A percentile compares a stretch with the other conserved stretches of the same genome.
These are phyloP conservation scores for Perca flavescens DNA, from an alignment of 2,113 vertebrate species.

Conservation along the genomic window DNA sequence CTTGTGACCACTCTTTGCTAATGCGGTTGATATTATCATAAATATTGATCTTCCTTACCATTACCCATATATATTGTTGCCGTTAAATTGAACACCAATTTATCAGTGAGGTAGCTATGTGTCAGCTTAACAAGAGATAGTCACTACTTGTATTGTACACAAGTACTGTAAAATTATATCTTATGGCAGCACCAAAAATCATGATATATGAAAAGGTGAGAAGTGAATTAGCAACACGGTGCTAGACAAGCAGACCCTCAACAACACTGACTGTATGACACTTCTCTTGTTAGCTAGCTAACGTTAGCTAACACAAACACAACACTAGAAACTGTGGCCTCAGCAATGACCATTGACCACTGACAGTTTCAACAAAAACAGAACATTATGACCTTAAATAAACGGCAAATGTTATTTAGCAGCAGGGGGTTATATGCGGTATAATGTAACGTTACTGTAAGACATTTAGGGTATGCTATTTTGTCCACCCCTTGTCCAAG, in stretches of 20 bases:
- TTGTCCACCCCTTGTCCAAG: constrained; percentile 14
- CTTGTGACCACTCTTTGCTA: background rate
- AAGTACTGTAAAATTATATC: background rate
- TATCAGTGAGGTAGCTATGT: background rate
- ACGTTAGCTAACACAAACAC: constrained; percentile 1
- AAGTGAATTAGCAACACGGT: background rate
- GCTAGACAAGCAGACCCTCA: background rate
- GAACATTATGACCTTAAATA: background rate
- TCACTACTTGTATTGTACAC: background rate
- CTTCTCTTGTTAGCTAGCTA: constrained; percentile 15
- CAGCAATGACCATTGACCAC: background rate
- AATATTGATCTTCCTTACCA: background rate
- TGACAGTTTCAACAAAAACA: background rate
- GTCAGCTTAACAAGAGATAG: background rate
- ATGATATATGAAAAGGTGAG: background rate
- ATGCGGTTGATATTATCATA: background rate
- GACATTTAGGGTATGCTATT: background rate
- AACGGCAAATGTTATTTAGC: background rate
- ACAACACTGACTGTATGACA: background rate
- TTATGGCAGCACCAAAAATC: background rate
- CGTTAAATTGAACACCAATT: background rate
- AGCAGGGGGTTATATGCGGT: background rate
- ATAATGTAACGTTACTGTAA: background rate
- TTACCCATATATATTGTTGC: background rate
- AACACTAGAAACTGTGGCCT: constrained; percentile 3